Evolutionary conservation across 2,113 vertebrate species (phyloP).

Genomic region (Daubentonia madagascariensis): DNA sequence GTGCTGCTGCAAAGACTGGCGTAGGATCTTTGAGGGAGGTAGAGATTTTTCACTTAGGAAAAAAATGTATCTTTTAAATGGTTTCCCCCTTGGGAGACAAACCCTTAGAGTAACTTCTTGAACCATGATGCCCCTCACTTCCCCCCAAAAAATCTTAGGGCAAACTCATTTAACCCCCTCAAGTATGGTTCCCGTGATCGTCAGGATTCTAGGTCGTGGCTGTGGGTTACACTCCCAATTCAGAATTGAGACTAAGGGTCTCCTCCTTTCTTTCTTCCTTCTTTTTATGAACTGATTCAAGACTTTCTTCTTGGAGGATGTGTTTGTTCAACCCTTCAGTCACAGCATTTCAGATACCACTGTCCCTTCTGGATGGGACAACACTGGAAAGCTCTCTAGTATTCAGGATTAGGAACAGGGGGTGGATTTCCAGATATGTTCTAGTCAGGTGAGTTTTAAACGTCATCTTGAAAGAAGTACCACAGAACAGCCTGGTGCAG

Average conservation of each 20-base stretch:
- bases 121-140: neutral
- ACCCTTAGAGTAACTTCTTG: neutral
- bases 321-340: neutral
- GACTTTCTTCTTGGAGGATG: neutral
- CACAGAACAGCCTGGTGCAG: accelerated
- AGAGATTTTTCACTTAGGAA: neutral
- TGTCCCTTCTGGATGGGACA: neutral
- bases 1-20: neutral
- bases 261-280: neutral
- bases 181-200: neutral
- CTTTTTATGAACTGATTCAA: neutral
- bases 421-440: neutral
- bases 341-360: neutral
- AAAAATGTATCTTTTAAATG: neutral
- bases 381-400: neutral
- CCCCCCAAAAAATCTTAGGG: neutral
- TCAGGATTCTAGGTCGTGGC: neutral
- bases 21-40: neutral
- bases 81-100: neutral
- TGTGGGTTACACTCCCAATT: neutral
- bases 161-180: neutral
- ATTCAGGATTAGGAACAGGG: neutral
- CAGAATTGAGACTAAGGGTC: neutral
- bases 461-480: neutral
- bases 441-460: neutral